Evolutionary conservation across 37 sponge, comb jelly and placozoan species (phyloP), one percentile per base, ranked within the genome.

Genomic region (Axinella damicornis): DNA sequence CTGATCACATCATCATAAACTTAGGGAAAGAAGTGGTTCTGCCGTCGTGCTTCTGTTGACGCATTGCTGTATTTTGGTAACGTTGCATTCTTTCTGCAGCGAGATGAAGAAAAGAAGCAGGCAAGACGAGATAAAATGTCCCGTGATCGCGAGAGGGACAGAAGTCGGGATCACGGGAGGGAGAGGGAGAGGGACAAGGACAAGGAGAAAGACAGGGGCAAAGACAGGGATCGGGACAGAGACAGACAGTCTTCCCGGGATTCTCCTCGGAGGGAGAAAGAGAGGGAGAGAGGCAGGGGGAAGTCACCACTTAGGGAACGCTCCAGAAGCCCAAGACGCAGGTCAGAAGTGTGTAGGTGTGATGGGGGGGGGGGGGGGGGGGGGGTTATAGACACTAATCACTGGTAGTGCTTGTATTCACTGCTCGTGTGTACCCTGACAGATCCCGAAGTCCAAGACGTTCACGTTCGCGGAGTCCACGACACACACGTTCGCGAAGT

Each of bases 241-340:
- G 40, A 63, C 37, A 65, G 67, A 13, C 34, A 80, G 80, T 46
- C 46, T 4, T 46, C 46, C 67, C 78, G 68, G 56, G 24, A 65
- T 39, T 56, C 37, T 33, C 9, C 37, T 35, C 59, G n/a, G 74
- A 74, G 12, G 35, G 56, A 37, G 85, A 74, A 27, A 74, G 57
- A 33, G 74, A 74, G 11, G 75, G 39, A 20, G 76, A 74, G 37
- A 78, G 78, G 54, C 19, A 57, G 20, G 70, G n/a, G n/a, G n/a
- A n/a, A 65, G 52, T 36, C 30, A 32, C 28, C 30, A 0, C 34
- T 32, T 22, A 69, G 37, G 22, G 79, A 78, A 0, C 79, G 66
- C 0, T 78, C 79, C 24, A 33, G 63, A 9, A 78, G 79, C 66
- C 79, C 79, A 65, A 33, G 31, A 2, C 33, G 5, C 18, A 78